phyloP scores from a whole-genome alignment of 2,888 invertebrate genomes.

The Adineta ricciae region DNA sequence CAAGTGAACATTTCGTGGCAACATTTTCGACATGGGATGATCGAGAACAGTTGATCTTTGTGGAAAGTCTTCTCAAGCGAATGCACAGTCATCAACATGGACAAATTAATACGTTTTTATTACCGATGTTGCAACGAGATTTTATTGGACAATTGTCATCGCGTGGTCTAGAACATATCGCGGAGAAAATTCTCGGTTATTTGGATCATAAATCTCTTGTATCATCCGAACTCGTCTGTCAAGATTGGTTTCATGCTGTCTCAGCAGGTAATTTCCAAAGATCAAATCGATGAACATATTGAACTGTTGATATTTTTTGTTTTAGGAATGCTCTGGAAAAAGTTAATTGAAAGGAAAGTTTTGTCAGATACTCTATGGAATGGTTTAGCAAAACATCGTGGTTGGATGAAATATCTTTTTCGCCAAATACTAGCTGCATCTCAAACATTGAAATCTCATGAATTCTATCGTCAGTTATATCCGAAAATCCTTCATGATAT shows the following conservation, averaged over 20 bases:
- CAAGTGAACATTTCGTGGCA: neutral
- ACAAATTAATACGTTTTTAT: slow-evolving; percentile 88
- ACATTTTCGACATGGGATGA: slow-evolving; percentile 56
- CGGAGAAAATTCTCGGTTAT: slow-evolving; percentile 89
- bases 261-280: slow-evolving; percentile 54
- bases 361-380: slow-evolving; percentile 89
- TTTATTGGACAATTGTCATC: slow-evolving; percentile 94
- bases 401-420: slow-evolving; percentile 59
- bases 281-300: too few relatives aligned
- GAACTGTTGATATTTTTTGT: neutral
- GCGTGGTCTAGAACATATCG: slow-evolving; percentile 91
- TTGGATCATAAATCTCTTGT: slow-evolving; percentile 86
- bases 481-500: slow-evolving; percentile 78
- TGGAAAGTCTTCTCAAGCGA: slow-evolving; percentile 78
- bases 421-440: neutral
- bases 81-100: slow-evolving; percentile 99
- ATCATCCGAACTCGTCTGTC: slow-evolving; percentile 87
- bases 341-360: slow-evolving; percentile 91
- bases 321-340: slow-evolving; percentile 72
- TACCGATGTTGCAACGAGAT: slow-evolving; percentile 96
- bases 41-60: slow-evolving; percentile 87
- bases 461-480: slow-evolving; percentile 83
- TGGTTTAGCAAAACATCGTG: slow-evolving; percentile 83
- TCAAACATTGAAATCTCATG: slow-evolving; percentile 14
- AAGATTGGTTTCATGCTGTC: slow-evolving; percentile 91